These are phyloP conservation scores for Pristionchus entomophagus DNA, from an alignment of 2,888 invertebrate species.

Conservation along the genomic window DNA sequence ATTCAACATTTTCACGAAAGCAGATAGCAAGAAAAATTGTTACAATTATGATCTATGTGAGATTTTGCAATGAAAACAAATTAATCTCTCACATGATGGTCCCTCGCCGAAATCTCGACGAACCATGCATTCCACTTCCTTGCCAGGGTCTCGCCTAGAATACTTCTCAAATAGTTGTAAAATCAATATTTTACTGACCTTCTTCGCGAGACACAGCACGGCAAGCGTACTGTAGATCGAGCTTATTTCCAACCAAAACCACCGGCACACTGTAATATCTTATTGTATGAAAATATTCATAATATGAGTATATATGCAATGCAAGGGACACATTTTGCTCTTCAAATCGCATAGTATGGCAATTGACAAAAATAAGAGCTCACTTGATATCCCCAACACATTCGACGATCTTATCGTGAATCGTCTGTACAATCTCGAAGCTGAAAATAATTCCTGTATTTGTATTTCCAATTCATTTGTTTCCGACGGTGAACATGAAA, in stretches of 20 bases:
- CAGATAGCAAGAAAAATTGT: no score
- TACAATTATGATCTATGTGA: no score
- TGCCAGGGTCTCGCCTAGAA: conserved; percentile 53
- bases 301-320: no score
- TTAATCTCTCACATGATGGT: conserved; percentile 47
- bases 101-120: conserved; percentile 61
- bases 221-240: conserved; percentile 84
- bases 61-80: no score
- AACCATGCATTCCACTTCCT: conserved; percentile 61
- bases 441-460: no score
- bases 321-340: no score
- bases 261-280: conserved; percentile 88
- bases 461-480: no score
- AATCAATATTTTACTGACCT: conserved; percentile 45
- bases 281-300: not conserved
- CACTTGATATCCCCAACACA: conserved; percentile 96
- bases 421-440: conserved; percentile 95
- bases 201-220: conserved; percentile 55
- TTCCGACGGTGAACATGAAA: no score
- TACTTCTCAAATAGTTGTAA: no score
- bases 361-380: no score
- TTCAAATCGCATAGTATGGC: no score
- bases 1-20: no score
- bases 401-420: conserved; percentile 95
- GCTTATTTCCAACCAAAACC: conserved; percentile 96